Evolutionary conservation across 2,113 vertebrate species (phyloP).

Genomic region (Labeo rohita): DNA sequence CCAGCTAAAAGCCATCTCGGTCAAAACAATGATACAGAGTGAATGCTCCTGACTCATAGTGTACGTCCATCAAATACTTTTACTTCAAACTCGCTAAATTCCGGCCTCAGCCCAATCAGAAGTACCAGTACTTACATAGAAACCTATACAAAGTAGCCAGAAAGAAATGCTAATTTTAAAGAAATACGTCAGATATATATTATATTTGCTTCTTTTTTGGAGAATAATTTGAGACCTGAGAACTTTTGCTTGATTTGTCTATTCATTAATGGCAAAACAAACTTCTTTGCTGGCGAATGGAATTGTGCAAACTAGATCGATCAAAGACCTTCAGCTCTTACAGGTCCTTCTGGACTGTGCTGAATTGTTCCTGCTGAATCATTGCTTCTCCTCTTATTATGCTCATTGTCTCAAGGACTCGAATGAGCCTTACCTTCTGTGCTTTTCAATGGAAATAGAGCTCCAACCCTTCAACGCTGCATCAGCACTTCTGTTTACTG

Average conservation of each 20-base stretch:
- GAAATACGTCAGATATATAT: too few species aligned
- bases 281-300: background rate
- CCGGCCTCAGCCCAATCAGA: too few species aligned
- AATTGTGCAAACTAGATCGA: conserved; percentile 63
- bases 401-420: conserved; percentile 65
- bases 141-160: too few species aligned
- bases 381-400: conserved; percentile 62
- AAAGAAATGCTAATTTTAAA: too few species aligned
- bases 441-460: conserved; percentile 58
- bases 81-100: too few species aligned
- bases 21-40: too few species aligned
- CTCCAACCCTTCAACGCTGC: conserved; percentile 43
- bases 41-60: too few species aligned
- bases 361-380: conserved; percentile 76
- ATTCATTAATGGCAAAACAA: background rate
- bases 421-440: conserved; percentile 49
- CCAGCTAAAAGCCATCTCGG: too few species aligned
- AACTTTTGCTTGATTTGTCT: background rate
- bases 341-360: conserved; percentile 61
- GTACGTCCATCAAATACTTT: too few species aligned
- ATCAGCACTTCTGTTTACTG: conserved; percentile 51
- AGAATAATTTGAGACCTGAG: background rate
- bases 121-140: too few species aligned
- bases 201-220: background rate
- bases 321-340: conserved; percentile 69